Base-by-base conservation (phyloP, 2,888 invertebrate genomes). In the Phrixothrix hirtus region DNA sequence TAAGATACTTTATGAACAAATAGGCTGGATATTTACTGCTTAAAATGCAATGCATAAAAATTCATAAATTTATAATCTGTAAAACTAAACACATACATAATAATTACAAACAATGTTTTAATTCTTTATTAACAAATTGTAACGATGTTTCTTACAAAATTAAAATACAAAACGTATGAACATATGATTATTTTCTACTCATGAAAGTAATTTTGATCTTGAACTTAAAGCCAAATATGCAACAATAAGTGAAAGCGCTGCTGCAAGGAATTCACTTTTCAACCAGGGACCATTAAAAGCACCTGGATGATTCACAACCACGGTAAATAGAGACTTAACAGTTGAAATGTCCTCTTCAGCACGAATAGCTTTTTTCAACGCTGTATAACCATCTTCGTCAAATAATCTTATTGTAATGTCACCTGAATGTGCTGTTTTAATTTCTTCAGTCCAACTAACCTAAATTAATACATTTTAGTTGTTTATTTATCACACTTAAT, bases 401-500 rank as follows among this genome's bases (percentile, higher is more conserved):
- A 89, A 88, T 12, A 98, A 78, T 55, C 87, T 85, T 37, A 97
- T 82, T 49, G 83, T 82, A 64, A 92, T 88, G 36, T 86, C 85
- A 16, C 95, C 95, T 35, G 92, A 85, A 45, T 86, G 84, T 0
- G 93, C 87, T 63, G 87, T 87, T 36, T 88, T 85, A 15, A 88
- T 84, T 57, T 95, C 95, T 70, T 94, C 92, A 6, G 89, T 90
- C 92, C 95, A 95, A 62, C 96, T 96, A 14, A 97, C 88, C 90
- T 95, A 35, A 36, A 36, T 13, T 49, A 31, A 26, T 51, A 12
- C 21, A 16, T 14, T 44, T 14, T 2, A 13, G 31, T 15, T 34
- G 21, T 27, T 43, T 41, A 35, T 41, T 26, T 32, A n/a, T n/a
- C n/a, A n/a, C n/a, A n/a, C n/a, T n/a, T n/a, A n/a, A n/a, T n/a